Base-by-base conservation (phyloP, 2,888 invertebrate genomes). In the Meliscaeva auricollis region DNA sequence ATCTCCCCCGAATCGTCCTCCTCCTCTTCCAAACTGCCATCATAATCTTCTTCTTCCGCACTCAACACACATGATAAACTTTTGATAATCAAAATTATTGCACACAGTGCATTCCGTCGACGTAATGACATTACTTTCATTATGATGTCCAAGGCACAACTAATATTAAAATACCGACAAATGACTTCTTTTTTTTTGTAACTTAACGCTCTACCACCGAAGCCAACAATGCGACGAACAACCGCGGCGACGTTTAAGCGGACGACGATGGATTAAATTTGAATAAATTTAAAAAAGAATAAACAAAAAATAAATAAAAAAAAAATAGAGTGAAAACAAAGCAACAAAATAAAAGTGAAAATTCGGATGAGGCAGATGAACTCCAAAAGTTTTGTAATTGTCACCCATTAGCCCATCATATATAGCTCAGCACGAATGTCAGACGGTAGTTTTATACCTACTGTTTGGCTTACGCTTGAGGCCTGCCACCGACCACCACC, bases 1-100 rank as follows among this genome's bases (percentile, higher is more conserved):
- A 88, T 89, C 85, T 91, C 91, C 76, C 90, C 89, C 11, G 89
- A 87, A 1, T 89, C 91, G 52, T 91, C 91, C 66, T 91, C 91
- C 78, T 91, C 91, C 64, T 91, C 91, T 75, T 91, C 91, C 20
- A 87, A 77, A 69, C 91, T 91, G 58, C 90, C 90, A 73, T 90
- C 91, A 69, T 91, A 90, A 69, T 91, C 90, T 72, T 90, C 91
- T 56, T 85, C 85, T 7, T 85, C 84, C 32, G 66, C 84, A 76
- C 80, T 13, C 9, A 60, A 11, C 2, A 81, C 81, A 69, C 68
- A 54, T 30, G 80, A 52, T n/a, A 81, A 52, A 73, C 68, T 15
- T 6, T 56, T 56, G 8, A 81, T 32, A 26, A 85, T 54, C 13
- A 85, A 58, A 64, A 81, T 66, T 30, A 85, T 17, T 50, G 81